These are phyloP conservation scores for Myiozetetes cayanensis DNA, from an alignment of 2,113 vertebrate species.

Conservation along the genomic window DNA sequence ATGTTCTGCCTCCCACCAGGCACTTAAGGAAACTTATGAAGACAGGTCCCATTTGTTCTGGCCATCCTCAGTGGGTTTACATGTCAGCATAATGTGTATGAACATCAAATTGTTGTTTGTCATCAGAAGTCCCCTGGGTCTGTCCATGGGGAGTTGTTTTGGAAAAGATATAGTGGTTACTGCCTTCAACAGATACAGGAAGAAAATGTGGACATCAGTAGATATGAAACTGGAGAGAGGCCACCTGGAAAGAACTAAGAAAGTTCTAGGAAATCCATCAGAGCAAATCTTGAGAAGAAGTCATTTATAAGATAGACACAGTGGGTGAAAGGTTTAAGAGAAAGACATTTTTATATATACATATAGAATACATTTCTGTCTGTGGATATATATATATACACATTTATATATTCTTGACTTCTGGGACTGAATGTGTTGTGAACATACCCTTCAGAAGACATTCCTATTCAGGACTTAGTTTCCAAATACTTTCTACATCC, in stretches of 20 bases:
- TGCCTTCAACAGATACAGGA: background rate
- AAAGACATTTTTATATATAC: background rate
- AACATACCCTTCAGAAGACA: background rate
- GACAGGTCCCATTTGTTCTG: slow-evolving; percentile 18
- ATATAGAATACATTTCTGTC: too few relatives aligned
- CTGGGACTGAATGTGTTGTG: background rate
- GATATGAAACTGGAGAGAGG: background rate
- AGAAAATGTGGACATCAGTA: background rate
- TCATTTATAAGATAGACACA: background rate
- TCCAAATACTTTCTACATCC: background rate
- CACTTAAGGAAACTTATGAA: slow-evolving; percentile 28
- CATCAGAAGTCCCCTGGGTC: background rate
- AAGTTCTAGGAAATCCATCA: background rate
- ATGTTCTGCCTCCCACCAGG: background rate
- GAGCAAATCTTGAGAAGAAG: background rate
- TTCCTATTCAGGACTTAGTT: background rate
- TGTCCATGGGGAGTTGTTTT: background rate
- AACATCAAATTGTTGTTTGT: background rate
- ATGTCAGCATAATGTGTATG: background rate
- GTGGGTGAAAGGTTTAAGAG: background rate
- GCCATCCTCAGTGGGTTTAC: background rate
- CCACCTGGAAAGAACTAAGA: background rate
- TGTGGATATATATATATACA: too few relatives aligned
- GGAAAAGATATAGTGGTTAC: background rate
- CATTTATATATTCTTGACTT: background rate